phyloP scores from a whole-genome alignment of 2,797 vertebrate species.

The Melanotaenia trifasciata region DNA sequence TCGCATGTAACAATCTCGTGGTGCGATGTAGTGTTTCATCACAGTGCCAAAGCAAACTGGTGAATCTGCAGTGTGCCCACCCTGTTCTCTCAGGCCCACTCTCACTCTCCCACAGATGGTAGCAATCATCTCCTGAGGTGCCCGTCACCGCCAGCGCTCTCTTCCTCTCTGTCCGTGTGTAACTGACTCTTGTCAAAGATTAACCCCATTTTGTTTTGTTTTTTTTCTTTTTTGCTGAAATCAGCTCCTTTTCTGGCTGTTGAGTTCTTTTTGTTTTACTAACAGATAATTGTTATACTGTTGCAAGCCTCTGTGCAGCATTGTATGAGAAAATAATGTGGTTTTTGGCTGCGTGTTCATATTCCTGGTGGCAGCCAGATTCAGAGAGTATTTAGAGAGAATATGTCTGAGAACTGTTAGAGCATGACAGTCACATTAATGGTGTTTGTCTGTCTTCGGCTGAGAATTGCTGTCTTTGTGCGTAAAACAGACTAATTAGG shows the following conservation, averaged over 20 bases:
- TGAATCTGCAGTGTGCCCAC: conserved; percentile 63
- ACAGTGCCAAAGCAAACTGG: conserved; percentile 71
- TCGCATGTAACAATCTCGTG: conserved; percentile 57
- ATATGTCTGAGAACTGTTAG: conserved; percentile 15
- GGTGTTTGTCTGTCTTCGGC: neutral
- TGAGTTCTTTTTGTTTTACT: conserved; percentile 42
- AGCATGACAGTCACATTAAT: neutral
- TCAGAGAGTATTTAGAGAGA: conserved; percentile 41
- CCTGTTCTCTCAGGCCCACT: conserved; percentile 56
- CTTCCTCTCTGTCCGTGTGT: conserved; percentile 49
- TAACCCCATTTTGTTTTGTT: conserved; percentile 13
- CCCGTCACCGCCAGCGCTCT: conserved; percentile 55
- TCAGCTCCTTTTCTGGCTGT: conserved; percentile 23
- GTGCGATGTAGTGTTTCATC: conserved; percentile 64
- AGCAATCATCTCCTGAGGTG: conserved; percentile 78
- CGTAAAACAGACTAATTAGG: neutral
- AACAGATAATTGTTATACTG: conserved; percentile 29
- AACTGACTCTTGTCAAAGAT: conserved; percentile 61
- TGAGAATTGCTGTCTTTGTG: no score
- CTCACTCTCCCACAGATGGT: conserved; percentile 75
- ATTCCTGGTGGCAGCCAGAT: conserved; percentile 51
- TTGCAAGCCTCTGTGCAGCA: conserved; percentile 36
- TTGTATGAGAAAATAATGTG: conserved; percentile 56
- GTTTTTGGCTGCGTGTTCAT: conserved; percentile 42
- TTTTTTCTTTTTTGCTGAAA: conserved; percentile 30